These are phyloP conservation scores for Anarsia innoxiella DNA, from an alignment of 2,888 invertebrate genomes.

Conservation along the genomic window DNA sequence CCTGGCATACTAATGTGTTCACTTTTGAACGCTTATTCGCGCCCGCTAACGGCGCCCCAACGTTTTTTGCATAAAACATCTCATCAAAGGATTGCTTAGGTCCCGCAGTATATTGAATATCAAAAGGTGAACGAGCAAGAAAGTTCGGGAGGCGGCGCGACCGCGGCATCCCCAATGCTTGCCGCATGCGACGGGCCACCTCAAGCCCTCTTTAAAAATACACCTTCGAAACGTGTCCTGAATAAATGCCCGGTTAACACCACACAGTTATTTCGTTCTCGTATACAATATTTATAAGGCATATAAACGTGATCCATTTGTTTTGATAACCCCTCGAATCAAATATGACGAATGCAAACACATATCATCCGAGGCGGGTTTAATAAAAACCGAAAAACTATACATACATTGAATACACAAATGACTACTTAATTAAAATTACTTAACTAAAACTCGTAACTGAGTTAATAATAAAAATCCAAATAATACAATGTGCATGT, in stretches of 20 bases:
- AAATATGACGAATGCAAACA: constrained; percentile 16
- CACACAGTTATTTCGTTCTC: constrained; percentile 28
- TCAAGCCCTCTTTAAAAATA: constrained; percentile 70
- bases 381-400: no score
- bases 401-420: no score
- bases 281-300: constrained; percentile 32
- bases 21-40: constrained; percentile 72
- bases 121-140: constrained; percentile 67
- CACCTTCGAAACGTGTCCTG: constrained; percentile 65
- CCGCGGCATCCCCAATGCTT: constrained; percentile 59
- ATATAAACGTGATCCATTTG: constrained; percentile 24
- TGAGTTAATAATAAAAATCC: no score
- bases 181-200: no score
- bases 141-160: constrained; percentile 58
- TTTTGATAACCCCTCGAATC: constrained; percentile 20
- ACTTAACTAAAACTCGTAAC: no score
- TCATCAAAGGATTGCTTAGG: constrained; percentile 75
- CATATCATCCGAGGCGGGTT: no score
- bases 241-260: constrained; percentile 49
- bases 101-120: constrained; percentile 72
- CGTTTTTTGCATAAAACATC: constrained; percentile 76
- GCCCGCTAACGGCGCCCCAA: constrained; percentile 65
- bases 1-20: constrained; percentile 72
- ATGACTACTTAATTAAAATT: no score
- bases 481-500: no score